phyloP scores from a whole-genome alignment of 2,888 invertebrate species.

The Pteria penguin region DNA sequence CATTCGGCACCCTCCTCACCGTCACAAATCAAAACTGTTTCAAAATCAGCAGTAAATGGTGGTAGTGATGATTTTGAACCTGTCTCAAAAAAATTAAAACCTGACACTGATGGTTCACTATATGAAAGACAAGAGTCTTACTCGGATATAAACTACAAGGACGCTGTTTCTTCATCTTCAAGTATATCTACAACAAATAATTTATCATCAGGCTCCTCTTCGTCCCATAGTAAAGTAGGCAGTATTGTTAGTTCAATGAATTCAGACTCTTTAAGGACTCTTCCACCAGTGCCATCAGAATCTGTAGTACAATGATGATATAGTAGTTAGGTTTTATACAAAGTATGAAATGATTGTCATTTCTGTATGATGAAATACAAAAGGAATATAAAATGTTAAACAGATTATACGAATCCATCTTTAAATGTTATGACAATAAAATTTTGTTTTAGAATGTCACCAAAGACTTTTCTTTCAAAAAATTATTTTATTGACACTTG shows the following conservation, averaged over 20 bases:
- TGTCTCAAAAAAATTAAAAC: slow-evolving; percentile 47
- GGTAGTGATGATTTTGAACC: slow-evolving; percentile 41
- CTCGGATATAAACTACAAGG: slow-evolving; percentile 31
- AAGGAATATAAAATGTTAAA: too few species aligned
- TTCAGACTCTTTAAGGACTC: background rate
- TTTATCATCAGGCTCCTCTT: background rate
- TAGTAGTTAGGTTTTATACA: background rate
- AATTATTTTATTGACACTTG: too few species aligned
- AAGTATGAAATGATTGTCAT: too few species aligned
- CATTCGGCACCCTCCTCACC: slow-evolving; percentile 32
- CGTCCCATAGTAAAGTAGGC: slow-evolving; percentile 16
- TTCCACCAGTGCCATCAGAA: background rate
- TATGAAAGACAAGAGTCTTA: slow-evolving; percentile 38
- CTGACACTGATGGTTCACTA: slow-evolving; percentile 36
- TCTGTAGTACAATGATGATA: background rate
- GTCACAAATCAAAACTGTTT: slow-evolving; percentile 27
- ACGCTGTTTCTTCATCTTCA: slow-evolving; percentile 15
- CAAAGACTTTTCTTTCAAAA: too few species aligned
- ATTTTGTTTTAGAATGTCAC: too few species aligned
- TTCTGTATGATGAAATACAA: too few species aligned
- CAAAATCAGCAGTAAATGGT: slow-evolving; percentile 50
- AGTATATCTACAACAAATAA: background rate
- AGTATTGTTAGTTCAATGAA: slow-evolving; percentile 9
- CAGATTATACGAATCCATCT: too few species aligned
- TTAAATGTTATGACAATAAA: too few species aligned